Evolutionary conservation across 2,888 invertebrate species (phyloP).

Genomic region (Chymomyza amoena): DNA sequence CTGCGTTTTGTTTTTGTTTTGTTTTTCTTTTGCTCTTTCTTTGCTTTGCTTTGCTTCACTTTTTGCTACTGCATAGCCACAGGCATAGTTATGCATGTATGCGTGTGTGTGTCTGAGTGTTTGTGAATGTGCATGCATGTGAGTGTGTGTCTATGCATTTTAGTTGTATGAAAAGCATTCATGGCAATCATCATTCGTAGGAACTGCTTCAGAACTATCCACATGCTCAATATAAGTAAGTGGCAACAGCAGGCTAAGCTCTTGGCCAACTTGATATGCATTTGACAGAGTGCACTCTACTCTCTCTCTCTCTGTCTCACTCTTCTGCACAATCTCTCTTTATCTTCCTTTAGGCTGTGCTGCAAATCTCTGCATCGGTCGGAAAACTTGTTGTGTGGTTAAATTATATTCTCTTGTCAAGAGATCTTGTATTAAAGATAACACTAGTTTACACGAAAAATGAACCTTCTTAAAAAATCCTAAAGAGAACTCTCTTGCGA

Average conservation of each 20-base stretch:
- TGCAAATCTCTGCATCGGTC: not conserved
- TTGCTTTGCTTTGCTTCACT: not conserved
- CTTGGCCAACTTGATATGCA: not conserved
- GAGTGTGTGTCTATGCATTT: not conserved
- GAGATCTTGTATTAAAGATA: too few relatives aligned
- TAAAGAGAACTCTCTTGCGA: too few relatives aligned
- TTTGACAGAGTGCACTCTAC: not conserved
- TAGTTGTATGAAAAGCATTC: not conserved
- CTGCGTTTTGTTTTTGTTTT: not conserved
- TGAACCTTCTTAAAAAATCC: too few relatives aligned
- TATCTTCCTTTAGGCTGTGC: not conserved
- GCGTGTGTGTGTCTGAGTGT: not conserved
- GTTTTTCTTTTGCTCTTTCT: not conserved
- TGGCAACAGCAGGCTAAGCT: not conserved
- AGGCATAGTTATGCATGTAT: not conserved
- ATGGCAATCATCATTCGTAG: not conserved
- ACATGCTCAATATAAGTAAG: not conserved
- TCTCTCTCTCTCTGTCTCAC: not conserved
- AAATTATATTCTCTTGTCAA: too few relatives aligned
- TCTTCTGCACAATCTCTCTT: not conserved
- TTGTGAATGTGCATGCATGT: not conserved
- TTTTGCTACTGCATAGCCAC: not conserved
- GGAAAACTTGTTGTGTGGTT: too few relatives aligned
- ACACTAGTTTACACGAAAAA: too few relatives aligned
- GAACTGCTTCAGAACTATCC: not conserved